Evolutionary conservation across 2,888 invertebrate species (phyloP), one percentile per base, ranked within the genome.

Genomic region (Phania funesta): DNA sequence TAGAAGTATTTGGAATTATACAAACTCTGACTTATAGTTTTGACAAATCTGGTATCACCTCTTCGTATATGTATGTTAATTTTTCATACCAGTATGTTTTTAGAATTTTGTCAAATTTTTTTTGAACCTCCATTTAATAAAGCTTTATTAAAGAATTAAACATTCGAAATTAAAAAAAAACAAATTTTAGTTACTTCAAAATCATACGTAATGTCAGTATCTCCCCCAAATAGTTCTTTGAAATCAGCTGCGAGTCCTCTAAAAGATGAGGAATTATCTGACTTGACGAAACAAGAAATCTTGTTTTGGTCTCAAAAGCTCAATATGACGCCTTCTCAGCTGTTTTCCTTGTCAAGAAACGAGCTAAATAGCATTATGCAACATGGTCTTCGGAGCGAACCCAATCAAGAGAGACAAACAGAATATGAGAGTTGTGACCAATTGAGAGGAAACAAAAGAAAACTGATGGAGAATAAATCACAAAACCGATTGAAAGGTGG

Each of bases 221-320:
- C 13, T 2, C 18, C 7, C 3, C 11, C 8, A 3, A 20, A 46
- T 13, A 18, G 2, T 18, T 9, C 35, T 13, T n/a, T 32, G 0
- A 60, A 24, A 44, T 44, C 18, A 4, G 0, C 29, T 7, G 52
- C 50, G 18, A 64, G 82, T 75, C 84, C 83, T 18, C 41, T 84
- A 11, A 26, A 83, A 6, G 84, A 84, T 58, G 78, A 84, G 26
- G 84, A 84, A 7, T 77, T 86, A 5, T 80, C 85, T 0, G 84
- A 84, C 2, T 13, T 70, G 3, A 80, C 83, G 0, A 84, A 85
- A n/a, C 67, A 78, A 24, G 86, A 86, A 81, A 73, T 87, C 24
- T 73, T 86, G 2, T 85, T 60, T 13, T 87, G 86, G 87, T 83
- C 85, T 0, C 83, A 75, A 3, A 86, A 85, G n/a, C 81, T 87